phyloP scores from a whole-genome alignment of 1,140 invertebrate genomes.

The Heliothis virescens region DNA sequence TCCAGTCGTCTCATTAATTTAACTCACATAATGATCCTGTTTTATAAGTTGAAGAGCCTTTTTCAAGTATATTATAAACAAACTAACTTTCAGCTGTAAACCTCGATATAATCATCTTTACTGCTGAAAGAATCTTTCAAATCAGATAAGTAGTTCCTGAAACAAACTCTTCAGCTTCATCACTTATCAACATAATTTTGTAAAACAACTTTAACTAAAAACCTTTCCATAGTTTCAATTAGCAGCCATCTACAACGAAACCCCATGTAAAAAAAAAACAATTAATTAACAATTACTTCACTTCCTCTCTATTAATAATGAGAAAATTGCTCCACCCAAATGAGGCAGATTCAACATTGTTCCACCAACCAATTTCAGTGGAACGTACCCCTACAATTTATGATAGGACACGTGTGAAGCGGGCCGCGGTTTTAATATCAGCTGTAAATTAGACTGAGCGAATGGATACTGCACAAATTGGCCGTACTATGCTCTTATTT shows the following conservation, averaged over 20 bases:
- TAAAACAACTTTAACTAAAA: background rate
- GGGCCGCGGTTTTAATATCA: constrained; percentile 59
- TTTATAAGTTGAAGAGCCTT: too few species aligned
- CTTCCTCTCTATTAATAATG: constrained; percentile 48
- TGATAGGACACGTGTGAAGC: constrained; percentile 58
- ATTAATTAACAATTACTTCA: constrained; percentile 34
- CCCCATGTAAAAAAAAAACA: background rate
- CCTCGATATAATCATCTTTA: too few species aligned
- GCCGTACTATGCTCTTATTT: constrained; percentile 39
- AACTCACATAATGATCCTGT: too few species aligned
- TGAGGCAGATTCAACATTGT: constrained; percentile 50
- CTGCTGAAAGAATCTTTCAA: too few species aligned
- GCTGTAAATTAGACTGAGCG: constrained; percentile 57
- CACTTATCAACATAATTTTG: too few species aligned
- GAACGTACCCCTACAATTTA: constrained; percentile 54
- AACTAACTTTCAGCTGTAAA: too few species aligned
- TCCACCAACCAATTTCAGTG: constrained; percentile 47
- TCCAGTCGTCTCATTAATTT: too few species aligned
- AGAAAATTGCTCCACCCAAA: constrained; percentile 49
- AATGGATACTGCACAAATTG: constrained; percentile 55
- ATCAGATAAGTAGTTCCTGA: too few species aligned
- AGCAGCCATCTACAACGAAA: background rate
- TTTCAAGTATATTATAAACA: too few species aligned
- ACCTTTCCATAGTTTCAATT: background rate
- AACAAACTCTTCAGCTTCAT: too few species aligned